Evolutionary conservation across 2,888 invertebrate species (phyloP), one percentile per base, ranked within the genome.

Genomic region (Acanthoscelides obtectus): DNA sequence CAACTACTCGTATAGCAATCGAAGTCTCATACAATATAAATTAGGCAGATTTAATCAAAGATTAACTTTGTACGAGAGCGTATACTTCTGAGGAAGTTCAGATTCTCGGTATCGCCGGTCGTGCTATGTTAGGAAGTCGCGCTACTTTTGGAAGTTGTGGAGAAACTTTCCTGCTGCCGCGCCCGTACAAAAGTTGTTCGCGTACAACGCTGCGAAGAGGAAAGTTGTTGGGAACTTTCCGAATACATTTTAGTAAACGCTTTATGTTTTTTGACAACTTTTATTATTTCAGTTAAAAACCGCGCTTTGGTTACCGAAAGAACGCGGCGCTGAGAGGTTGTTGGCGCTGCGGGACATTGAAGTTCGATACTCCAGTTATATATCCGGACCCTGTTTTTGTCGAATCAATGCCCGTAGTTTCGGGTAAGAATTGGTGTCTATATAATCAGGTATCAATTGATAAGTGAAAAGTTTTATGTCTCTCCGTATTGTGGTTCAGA

Each of bases 151-250:
- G 45, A 12, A 45, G 45, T 45, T 45, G 22, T 22, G 45, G 22
- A 20, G 65, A 69, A 69, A 69, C 19, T 69, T 69, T 45, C 20
- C 64, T 69, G 69, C 45, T 45, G 68, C 63, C 25, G 17, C 68
- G 22, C 22, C 22, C 63, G 6, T 20, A 65, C 25, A 22, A 21
- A 64, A 69, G 69, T 69, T 69, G 69, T 20, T n/a, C 64, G 68
- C 68, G 21, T 20, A 20, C 25, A 21, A 25, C 21, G 45, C 20
- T n/a, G 19, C 69, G 22, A 20, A 22, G 45, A 45, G 17, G 45
- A 45, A 45, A 45, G 45, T 64, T 68, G 63, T 27, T 22, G 27
- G 63, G 45, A 68, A 68, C 45, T 68, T 68, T 68, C 68, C 68
- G 67, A 67, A 22, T 67, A 21, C 1, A 67, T 20, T 45, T 45